phyloP scores from a whole-genome alignment of 2,797 vertebrate genomes.

The Peromyscus aztecus region DNA sequence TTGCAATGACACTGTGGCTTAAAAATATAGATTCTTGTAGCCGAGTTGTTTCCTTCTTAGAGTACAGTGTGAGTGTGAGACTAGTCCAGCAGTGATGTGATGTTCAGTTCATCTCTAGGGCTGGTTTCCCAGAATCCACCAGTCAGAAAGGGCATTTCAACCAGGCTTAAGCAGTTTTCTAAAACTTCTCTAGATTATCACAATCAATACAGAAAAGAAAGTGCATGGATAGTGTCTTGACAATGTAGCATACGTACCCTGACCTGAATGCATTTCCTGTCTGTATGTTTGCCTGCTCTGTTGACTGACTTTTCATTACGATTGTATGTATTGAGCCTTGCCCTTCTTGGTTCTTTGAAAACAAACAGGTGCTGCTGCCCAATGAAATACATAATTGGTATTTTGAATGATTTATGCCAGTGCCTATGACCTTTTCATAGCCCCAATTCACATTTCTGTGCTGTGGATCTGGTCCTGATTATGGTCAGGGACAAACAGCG shows the following conservation, averaged over 20 bases:
- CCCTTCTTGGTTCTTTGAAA: slow-evolving; percentile 13
- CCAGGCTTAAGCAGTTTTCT: slow-evolving; percentile 41
- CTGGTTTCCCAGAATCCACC: neutral
- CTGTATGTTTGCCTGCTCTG: neutral
- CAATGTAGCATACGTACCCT: neutral
- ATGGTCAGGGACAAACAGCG: neutral
- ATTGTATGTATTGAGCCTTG: neutral
- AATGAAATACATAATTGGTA: neutral
- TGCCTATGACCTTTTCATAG: neutral
- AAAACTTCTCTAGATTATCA: slow-evolving; percentile 25
- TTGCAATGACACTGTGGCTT: neutral
- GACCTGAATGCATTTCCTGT: neutral
- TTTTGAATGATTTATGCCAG: neutral
- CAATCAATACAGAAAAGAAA: slow-evolving; percentile 36
- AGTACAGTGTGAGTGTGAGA: neutral
- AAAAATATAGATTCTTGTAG: neutral
- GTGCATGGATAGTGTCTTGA: neutral
- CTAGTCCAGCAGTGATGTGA: neutral
- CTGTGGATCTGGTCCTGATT: neutral
- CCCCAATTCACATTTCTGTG: neutral
- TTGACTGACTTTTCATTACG: neutral
- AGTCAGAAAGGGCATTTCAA: slow-evolving; percentile 26
- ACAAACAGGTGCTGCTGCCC: slow-evolving; percentile 11
- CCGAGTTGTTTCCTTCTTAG: slow-evolving; percentile 9
- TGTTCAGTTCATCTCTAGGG: neutral